These are phyloP conservation scores for Brachionichthys hirsutus DNA, from an alignment of 2,113 vertebrate species.

Conservation along the genomic window DNA sequence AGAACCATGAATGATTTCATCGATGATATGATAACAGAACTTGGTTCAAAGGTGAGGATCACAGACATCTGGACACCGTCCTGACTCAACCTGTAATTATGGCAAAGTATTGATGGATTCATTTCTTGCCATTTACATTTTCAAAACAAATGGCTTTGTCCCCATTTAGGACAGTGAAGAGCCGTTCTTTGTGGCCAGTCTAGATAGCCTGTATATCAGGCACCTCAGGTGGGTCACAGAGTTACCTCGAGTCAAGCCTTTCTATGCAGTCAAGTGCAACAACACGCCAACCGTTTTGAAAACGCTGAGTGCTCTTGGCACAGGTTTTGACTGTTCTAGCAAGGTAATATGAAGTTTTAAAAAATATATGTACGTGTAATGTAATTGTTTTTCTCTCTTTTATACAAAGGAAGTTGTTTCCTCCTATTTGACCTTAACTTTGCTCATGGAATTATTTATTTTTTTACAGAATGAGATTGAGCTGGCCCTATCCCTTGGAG, in stretches of 20 bases:
- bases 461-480: slow-evolving; percentile 86
- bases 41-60: slow-evolving; percentile 1
- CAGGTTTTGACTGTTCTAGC: slow-evolving; percentile 91
- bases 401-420: not conserved
- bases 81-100: too few relatives aligned
- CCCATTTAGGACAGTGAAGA: slow-evolving; percentile 28
- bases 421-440: not conserved
- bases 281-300: slow-evolving; percentile 82
- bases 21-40: slow-evolving; percentile 20
- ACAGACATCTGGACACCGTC: not conserved
- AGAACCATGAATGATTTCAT: slow-evolving; percentile 12
- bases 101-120: too few relatives aligned
- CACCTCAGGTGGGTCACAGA: too few relatives aligned
- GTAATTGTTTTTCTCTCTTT: not conserved
- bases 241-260: slow-evolving; percentile 54
- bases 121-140: not conserved
- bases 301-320: slow-evolving; percentile 81
- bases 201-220: too few relatives aligned
- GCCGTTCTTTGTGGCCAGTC: not conserved
- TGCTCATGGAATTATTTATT: slow-evolving; percentile 1
- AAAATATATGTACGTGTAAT: not conserved
- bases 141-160: not conserved
- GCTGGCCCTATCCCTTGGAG: slow-evolving; percentile 83
- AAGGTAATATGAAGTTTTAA: slow-evolving; percentile 74
- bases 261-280: slow-evolving; percentile 81